Percentiles rank a stretch among this genome's conserved stretches.
These are phyloP conservation scores for Muschampia plurimacula DNA, from an alignment of 2,888 invertebrate species.

Conservation along the genomic window DNA sequence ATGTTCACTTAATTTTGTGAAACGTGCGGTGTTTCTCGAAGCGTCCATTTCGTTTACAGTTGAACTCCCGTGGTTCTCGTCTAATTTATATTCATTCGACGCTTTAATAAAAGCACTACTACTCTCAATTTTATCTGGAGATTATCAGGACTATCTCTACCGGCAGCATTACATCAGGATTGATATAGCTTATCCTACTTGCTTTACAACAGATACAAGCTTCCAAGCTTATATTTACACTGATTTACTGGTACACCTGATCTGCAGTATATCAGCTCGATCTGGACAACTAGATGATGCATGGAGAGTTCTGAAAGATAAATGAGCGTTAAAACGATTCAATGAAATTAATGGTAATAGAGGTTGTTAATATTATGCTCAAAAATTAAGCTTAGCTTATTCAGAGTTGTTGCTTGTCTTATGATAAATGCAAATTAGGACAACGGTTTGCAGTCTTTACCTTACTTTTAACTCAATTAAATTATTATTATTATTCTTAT, in stretches of 20 bases:
- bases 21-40: neutral
- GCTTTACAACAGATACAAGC: slow-evolving; percentile 10
- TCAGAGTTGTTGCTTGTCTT: too few relatives aligned
- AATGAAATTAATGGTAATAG: neutral
- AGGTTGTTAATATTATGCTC: neutral
- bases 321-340: neutral
- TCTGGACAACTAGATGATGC: neutral
- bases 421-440: too few relatives aligned
- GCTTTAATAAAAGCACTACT: slow-evolving; percentile 7
- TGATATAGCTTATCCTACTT: slow-evolving; percentile 20
- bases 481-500: too few relatives aligned
- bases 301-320: neutral
- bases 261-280: slow-evolving; percentile 13
- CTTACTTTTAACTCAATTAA: too few relatives aligned
- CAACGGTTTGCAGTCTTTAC: too few relatives aligned
- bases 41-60: neutral
- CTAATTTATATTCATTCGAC: slow-evolving; percentile 25
- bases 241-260: slow-evolving; percentile 15
- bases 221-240: slow-evolving; percentile 7
- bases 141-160: slow-evolving; percentile 18
- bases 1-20: neutral
- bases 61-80: slow-evolving; percentile 11
- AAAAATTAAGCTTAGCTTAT: too few relatives aligned
- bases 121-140: slow-evolving; percentile 18
- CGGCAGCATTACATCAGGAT: slow-evolving; percentile 20